Base-by-base conservation (phyloP, 2,888 invertebrate genomes). In the Synergus laeviventris region DNA sequence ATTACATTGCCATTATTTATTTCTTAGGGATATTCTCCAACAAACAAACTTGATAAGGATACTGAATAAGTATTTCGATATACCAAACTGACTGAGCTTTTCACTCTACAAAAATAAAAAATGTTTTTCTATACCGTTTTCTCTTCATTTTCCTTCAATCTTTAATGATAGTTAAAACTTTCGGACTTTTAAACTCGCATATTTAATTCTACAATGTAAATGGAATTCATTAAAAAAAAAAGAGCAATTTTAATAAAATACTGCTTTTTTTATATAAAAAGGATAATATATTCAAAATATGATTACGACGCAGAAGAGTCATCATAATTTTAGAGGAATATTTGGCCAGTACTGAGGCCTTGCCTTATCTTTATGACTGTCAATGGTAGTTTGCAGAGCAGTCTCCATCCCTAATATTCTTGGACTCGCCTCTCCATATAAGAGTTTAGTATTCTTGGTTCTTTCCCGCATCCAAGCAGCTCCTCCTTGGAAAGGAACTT, bases 351-450 rank as follows among this genome's bases (percentile, higher is more conserved):
- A 92, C 64, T 91, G 91, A 7, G 95, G 94, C 82, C 94, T 94
- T 3, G 92, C 88, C 78, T 91, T 92, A 85, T 95, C 95, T 85
- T 92, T 91, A 81, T 93, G 92, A 80, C 92, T 91, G 78, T 96
- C 94, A 89, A 93, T 95, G 61, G 93, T 93, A 75, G 95, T 92
- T 81, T 94, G 93, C 79, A 95, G 87, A 0, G 94, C 94, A 80
- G 94, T 94, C 92, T 96, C 96, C 92, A 96, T 93, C 0, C 95
- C 95, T 81, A 94, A 93, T 84, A 96, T 94, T 88, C 92, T 93
- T 31, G 94, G 92, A 87, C 95, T 94, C 16, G 92, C 91, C 49
- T 92, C 91, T 0, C 96, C 96, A 89, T 96, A 96, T 21, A 95
- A 87, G 77, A 91, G 89, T 82, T 92, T 91, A 81, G 93, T 91